These are phyloP conservation scores for Neodiprion lecontei DNA, from an alignment of 1,140 invertebrate species.

Conservation along the genomic window DNA sequence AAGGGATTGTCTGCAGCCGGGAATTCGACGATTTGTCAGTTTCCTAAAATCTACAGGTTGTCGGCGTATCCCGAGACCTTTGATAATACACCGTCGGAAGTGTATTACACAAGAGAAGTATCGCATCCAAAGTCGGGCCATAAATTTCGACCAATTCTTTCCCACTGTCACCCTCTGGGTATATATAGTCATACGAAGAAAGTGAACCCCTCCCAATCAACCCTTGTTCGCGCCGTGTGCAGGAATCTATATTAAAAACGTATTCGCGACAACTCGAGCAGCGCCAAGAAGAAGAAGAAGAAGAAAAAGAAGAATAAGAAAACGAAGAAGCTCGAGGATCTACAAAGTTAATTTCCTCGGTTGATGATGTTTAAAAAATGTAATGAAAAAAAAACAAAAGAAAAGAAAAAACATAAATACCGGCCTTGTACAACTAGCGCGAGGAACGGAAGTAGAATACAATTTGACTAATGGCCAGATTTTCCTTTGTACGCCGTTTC, in stretches of 20 bases:
- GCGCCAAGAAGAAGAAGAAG: background rate
- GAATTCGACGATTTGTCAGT: background rate
- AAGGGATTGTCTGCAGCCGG: background rate
- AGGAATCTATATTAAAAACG: no score
- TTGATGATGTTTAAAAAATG: no score
- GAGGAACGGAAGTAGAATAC: background rate
- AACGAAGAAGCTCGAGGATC: background rate
- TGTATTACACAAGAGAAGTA: no score
- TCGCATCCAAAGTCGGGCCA: no score
- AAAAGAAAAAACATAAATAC: no score
- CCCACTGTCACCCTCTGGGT: background rate
- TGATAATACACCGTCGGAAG: no score
- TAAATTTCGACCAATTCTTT: background rate
- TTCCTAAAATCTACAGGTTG: background rate
- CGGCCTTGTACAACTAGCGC: no score
- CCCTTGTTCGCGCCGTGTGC: background rate
- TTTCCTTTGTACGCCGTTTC: conserved; percentile 2
- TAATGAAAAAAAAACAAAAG: no score
- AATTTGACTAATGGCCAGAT: conserved; percentile 5
- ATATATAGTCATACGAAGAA: background rate
- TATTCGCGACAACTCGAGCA: no score
- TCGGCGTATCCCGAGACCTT: background rate
- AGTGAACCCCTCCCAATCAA: background rate
- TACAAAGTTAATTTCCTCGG: no score
- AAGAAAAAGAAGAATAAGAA: background rate